These are phyloP conservation scores for Polydrusus cervinus DNA, from an alignment of 2,888 invertebrate genomes.

Conservation along the genomic window DNA sequence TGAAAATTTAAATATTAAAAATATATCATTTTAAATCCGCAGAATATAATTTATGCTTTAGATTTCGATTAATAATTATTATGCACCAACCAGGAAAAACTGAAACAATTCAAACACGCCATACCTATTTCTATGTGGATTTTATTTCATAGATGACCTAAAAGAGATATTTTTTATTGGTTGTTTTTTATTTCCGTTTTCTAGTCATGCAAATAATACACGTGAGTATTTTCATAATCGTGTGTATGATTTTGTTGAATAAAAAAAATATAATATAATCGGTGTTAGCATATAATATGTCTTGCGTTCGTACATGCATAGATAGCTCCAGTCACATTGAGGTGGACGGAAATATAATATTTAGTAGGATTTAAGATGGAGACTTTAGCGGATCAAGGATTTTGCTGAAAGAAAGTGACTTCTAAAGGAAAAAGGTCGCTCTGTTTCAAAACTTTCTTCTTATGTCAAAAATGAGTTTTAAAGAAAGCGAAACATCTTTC, in stretches of 20 bases:
- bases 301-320: neutral
- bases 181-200: slow-evolving; percentile 32
- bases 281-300: slow-evolving; percentile 4
- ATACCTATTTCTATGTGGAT: slow-evolving; percentile 19
- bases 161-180: slow-evolving; percentile 29
- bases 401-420: too few species aligned
- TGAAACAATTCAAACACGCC: slow-evolving; percentile 30
- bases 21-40: slow-evolving; percentile 14
- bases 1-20: neutral
- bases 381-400: too few species aligned
- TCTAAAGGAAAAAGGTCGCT: too few species aligned
- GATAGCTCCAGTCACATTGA: too few species aligned
- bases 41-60: slow-evolving; percentile 13
- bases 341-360: too few species aligned
- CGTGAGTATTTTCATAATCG: slow-evolving; percentile 3
- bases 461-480: too few species aligned
- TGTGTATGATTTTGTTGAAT: slow-evolving; percentile 7
- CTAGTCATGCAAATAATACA: slow-evolving; percentile 24
- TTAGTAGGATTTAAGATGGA: too few species aligned
- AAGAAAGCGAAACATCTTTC: too few species aligned
- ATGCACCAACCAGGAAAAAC: slow-evolving; percentile 27
- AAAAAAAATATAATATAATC: slow-evolving; percentile 10
- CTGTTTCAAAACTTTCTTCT: too few species aligned
- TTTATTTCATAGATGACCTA: slow-evolving; percentile 28
- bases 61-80: slow-evolving; percentile 28